Conservation (phyloP, 2,888 invertebrate species). For the Buathra laborator region DNA sequence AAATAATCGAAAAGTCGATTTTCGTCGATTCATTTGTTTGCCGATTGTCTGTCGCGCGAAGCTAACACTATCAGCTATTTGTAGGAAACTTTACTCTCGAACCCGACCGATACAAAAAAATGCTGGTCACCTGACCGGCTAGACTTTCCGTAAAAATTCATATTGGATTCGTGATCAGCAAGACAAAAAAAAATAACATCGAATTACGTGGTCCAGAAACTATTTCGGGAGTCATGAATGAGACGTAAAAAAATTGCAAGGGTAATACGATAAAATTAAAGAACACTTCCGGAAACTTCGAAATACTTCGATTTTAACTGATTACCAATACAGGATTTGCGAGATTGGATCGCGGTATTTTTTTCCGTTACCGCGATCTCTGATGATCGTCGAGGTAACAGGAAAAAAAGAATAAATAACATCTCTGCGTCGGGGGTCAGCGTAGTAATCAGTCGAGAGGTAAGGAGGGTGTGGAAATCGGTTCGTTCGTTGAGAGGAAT, state of each 20-base stretch:
- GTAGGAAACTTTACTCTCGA: neutral
- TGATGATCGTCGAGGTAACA: constrained; percentile 20
- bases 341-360: neutral
- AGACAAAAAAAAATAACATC: too few species aligned
- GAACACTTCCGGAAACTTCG: neutral
- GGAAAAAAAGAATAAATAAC: constrained; percentile 42
- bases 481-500: neutral
- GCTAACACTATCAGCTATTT: neutral
- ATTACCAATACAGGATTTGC: neutral
- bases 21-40: neutral
- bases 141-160: too few species aligned
- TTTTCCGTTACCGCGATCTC: neutral
- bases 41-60: neutral
- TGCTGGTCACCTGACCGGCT: too few species aligned
- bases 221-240: too few species aligned
- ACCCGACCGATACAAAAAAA: too few species aligned
- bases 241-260: too few species aligned
- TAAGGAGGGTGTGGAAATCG: neutral
- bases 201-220: too few species aligned
- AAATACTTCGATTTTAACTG: neutral
- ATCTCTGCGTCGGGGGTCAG: neutral
- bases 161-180: too few species aligned
- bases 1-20: neutral
- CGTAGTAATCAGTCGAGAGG: constrained; percentile 8
- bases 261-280: neutral